Evolutionary conservation across 2,113 vertebrate genomes (phyloP).

Genomic region (Aptenodytes patagonicus): DNA sequence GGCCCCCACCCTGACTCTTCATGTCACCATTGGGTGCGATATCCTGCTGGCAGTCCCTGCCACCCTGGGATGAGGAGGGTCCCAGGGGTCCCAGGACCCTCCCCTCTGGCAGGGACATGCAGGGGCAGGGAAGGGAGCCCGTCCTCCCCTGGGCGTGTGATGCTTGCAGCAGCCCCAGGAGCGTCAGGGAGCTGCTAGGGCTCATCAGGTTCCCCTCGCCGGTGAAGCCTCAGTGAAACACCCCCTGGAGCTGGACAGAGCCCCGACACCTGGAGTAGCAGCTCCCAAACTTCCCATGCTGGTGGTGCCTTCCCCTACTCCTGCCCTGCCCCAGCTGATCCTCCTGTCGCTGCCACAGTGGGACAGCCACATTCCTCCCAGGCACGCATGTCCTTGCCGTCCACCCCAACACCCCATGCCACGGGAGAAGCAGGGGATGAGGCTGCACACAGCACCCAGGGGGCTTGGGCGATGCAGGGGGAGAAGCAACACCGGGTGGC

Average conservation of each 20-base stretch:
- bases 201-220: background rate
- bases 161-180: background rate
- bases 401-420: background rate
- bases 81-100: background rate
- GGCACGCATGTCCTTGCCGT: fast-evolving
- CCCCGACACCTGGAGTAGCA: background rate
- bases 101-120: background rate
- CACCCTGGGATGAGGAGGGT: background rate
- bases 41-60: background rate
- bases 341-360: fast-evolving
- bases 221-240: background rate
- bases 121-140: background rate
- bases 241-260: background rate
- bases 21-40: fast-evolving
- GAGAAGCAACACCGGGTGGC: fast-evolving
- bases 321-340: background rate
- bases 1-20: background rate
- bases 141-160: fast-evolving
- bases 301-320: background rate
- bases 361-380: background rate
- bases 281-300: background rate
- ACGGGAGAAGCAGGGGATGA: fast-evolving
- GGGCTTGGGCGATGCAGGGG: fast-evolving
- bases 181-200: background rate
- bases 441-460: too few species aligned